Evolutionary conservation across 2,888 invertebrate genomes (phyloP).

Genomic region (Oscheius sp.): DNA sequence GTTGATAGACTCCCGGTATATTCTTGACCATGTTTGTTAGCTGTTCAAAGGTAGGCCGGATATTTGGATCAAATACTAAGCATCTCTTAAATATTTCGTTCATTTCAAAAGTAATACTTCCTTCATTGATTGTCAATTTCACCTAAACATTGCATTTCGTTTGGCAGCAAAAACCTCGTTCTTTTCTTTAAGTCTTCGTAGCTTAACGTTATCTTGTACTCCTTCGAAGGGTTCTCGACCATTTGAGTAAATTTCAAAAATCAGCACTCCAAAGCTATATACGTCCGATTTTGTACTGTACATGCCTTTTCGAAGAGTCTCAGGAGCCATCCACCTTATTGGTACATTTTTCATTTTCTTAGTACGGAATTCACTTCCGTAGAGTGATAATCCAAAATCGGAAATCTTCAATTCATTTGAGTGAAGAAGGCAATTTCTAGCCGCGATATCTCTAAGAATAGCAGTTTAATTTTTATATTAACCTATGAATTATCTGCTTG

Average conservation of each 20-base stretch:
- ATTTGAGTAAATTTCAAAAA: constrained; percentile 44
- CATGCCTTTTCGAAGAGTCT: constrained; percentile 46
- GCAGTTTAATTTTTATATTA: background rate
- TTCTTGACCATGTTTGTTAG: constrained; percentile 6
- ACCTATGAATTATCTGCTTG: constrained; percentile 42
- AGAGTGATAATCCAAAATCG: constrained; percentile 50
- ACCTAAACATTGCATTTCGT: background rate
- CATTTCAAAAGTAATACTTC: constrained; percentile 13
- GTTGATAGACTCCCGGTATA: constrained; percentile 16
- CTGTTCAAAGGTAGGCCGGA: constrained; percentile 20
- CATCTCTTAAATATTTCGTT: constrained; percentile 13
- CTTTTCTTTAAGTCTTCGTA: background rate
- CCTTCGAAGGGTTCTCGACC: constrained; percentile 39
- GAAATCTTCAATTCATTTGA: constrained; percentile 38
- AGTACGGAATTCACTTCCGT: constrained; percentile 31
- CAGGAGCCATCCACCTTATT: constrained; percentile 50
- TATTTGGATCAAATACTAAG: constrained; percentile 2
- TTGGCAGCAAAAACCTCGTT: background rate
- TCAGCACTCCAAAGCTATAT: constrained; percentile 54
- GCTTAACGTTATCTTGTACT: background rate
- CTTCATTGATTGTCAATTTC: background rate
- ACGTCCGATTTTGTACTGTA: constrained; percentile 54
- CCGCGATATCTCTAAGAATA: constrained; percentile 18
- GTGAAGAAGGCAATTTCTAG: constrained; percentile 34
- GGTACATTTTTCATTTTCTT: constrained; percentile 27